Base-by-base conservation (phyloP, 2,888 invertebrate genomes). In the Hetaerina titia region DNA sequence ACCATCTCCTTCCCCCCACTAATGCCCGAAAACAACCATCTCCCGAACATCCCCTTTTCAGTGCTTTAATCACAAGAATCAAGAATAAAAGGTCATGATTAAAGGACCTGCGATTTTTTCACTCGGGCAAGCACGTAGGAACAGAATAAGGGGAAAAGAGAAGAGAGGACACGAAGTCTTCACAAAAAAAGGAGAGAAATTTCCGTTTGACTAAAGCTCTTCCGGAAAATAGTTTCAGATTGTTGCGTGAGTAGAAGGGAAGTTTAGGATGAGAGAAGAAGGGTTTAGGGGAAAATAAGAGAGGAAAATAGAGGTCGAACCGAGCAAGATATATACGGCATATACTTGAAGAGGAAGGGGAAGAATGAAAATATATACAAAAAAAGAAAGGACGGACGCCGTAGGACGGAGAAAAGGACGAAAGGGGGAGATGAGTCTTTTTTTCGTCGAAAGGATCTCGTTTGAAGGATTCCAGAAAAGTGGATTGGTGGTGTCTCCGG, bases 1-100 rank as follows among this genome's bases (percentile, higher is more conserved):
- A 81, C 31, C 57, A n/a, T 89, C 58, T 89, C 22, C n/a, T 58
- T 58, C n/a, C 22, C 2, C 57, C 8, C n/a, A 2, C n/a, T 58
- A 89, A 56, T 56, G 19, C 56, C 19, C 9, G 56, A 57, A 56
- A 89, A 57, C 89, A 58, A 31, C 25, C 31, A n/a, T 81, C 74
- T 25, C 9, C 15, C 0, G 31, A 31, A 69, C n/a, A 31, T 31
- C 15, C 31, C 13, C 25, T 81, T 81, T 81, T 81, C 15, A 19
- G 6, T 31, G 25, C 31, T 31, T 81, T 81, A 81, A 81, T 81
- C 81, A 25, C 81, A 31, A 81, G 31, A 31, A 81, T 31, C 69
- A 9, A 22, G 69, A 81, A 81, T 81, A 25, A 81, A 81, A 81
- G 81, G 81, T 81, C 81, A 81, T 81, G 81, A 81, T 81, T 81